These are phyloP conservation scores for Catonia carolina DNA, from an alignment of 2,888 invertebrate genomes.

Conservation along the genomic window DNA sequence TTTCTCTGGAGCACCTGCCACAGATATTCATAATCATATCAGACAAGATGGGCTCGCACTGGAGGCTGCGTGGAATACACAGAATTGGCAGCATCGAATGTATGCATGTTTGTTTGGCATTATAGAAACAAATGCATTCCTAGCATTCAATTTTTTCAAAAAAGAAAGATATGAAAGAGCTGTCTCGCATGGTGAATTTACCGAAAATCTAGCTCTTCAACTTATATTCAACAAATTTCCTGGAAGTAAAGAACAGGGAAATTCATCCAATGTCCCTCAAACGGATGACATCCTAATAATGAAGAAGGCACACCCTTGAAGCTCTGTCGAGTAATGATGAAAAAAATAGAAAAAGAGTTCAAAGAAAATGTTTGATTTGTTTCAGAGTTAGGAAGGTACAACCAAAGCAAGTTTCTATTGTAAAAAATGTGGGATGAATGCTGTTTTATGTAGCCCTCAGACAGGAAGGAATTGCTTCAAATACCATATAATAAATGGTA, in stretches of 20 bases:
- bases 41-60: slow-evolving; percentile 12
- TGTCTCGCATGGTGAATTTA: slow-evolving; percentile 2
- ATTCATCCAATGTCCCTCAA: not conserved
- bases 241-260: not conserved
- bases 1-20: slow-evolving; percentile 4
- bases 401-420: slow-evolving; percentile 9
- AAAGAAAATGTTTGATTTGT: slow-evolving; percentile 9
- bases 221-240: not conserved
- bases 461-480: slow-evolving; percentile 1
- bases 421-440: not conserved
- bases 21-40: slow-evolving; percentile 6
- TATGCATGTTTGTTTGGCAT: slow-evolving; percentile 13
- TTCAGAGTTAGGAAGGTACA: not conserved
- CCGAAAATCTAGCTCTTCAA: not conserved
- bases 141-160: slow-evolving; percentile 1
- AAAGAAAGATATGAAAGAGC: not conserved
- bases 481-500: no score
- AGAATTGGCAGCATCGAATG: slow-evolving; percentile 11
- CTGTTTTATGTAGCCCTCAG: slow-evolving; percentile 7
- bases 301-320: not conserved
- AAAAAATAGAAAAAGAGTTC: not conserved
- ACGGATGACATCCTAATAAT: not conserved
- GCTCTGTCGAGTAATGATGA: not conserved
- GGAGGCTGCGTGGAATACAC: slow-evolving; percentile 7
- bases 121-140: slow-evolving; percentile 2